Base-by-base conservation (phyloP, 1,140 invertebrate species). In the Drosophila sp. region DNA sequence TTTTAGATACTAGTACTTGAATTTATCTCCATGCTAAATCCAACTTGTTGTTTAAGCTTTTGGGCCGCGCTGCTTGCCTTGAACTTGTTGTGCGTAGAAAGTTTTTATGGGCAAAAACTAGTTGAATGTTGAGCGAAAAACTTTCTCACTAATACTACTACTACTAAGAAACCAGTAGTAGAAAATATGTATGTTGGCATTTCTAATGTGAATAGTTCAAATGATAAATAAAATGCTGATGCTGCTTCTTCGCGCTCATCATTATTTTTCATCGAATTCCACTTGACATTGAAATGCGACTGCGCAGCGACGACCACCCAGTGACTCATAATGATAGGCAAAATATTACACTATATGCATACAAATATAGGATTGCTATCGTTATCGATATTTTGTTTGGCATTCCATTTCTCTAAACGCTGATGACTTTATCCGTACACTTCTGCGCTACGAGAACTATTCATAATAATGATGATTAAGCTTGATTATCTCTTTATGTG, bases 61-160 rank as follows among this genome's bases (percentile, higher is more conserved):
- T 10, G 3, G 35, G 7, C 35, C 8, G 35, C 7, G 17, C 35
- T 7, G 8, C 35, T 25, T 25, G 56, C 11, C 70, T 33, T 30
- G 58, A 40, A 33, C 35, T 60, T 60, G 54, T 58, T 66, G 54
- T 65, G 25, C 72, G 60, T 74, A 67, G 72, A 75, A 75, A 75
- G 72, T 75, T 57, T 25, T 60, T 33, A 40, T 30, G 58, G 4
- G 17, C 30, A 65, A 35, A 58, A 74, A 41, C 54, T 27, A 50
- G 44, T 50, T 50, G 44, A 71, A 23, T 33, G 69, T 55, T 29
- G 41, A 47, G 33, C 57, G n/a, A 60, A 40, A 66, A 55, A 73
- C 63, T 73, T 74, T 75, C 64, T 74, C 72, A 67, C 23, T 47
- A 47, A 47, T 47, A 47, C 41, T 47, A 47, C 23, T 23, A 47